Base-by-base conservation (phyloP, 2,797 vertebrate genomes). In the Sorex maritimensis region DNA sequence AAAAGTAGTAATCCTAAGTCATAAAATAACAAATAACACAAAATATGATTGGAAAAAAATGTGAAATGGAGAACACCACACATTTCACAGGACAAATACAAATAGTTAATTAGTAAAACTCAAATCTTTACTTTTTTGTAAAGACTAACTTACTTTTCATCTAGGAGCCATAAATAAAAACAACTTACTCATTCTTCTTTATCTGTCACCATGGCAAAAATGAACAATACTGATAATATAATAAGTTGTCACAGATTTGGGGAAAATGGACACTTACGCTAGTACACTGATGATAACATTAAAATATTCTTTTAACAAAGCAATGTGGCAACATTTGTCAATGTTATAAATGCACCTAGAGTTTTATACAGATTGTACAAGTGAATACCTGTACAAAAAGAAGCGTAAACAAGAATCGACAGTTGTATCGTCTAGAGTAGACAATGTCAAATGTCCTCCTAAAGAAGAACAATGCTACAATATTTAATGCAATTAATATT, bases 291-390 rank as follows among this genome's bases (percentile, higher is more conserved):
- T 52, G 49, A 52, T 52, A 52, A 14, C 49, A 52, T 52, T 52
- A 52, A 52, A 74, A n/a, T 30, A 67, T 73, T 92, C 73, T 65
- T 78, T 94, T 19, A 69, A 34, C 41, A 88, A 30, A 69, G 80
- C 58, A 63, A 75, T 67, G 89, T 63, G 61, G n/a, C 41, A 90
- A 88, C 61, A 75, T 88, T n/a, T 86, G 55, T 81, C 63, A 81
- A 86, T 90, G 82, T 69, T 86, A 10, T 81, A 75, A 84, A 74
- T 74, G 78, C 24, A 46, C 19, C 67, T 55, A 81, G 30, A 91
- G 8, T 65, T 79, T 38, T 58, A 30, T 30, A 34, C 38, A 52
- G 44, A 90, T 75, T 83, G 61, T 28, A 75, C 14, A 30, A 41
- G 34, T 71, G 4, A 67, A 79, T 63, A 23, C 5, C 55, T 73